Evolutionary conservation across 2,888 invertebrate species (phyloP).

Genomic region (Euplexia lucipara): DNA sequence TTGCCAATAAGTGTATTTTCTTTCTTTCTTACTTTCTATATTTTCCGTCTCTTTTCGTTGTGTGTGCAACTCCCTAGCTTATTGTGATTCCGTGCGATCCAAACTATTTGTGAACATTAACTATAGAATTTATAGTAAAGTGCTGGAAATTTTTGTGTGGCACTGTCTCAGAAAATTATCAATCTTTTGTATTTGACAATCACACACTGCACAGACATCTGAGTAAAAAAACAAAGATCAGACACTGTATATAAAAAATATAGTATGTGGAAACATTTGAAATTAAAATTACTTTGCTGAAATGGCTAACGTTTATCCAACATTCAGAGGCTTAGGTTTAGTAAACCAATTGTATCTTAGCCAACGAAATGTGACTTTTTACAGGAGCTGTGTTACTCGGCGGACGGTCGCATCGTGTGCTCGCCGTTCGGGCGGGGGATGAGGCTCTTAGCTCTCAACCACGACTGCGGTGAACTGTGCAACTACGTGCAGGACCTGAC

Average conservation of each 20-base stretch:
- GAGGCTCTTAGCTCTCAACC: slow-evolving; percentile 95
- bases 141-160: neutral
- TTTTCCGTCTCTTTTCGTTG: no score
- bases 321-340: neutral
- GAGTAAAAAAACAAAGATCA: no score
- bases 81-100: no score
- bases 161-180: neutral
- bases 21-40: no score
- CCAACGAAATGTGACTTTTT: neutral
- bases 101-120: neutral
- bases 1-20: no score
- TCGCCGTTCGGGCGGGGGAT: slow-evolving; percentile 97
- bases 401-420: slow-evolving; percentile 97
- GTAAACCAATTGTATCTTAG: neutral
- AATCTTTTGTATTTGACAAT: no score
- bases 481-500: slow-evolving; percentile 85
- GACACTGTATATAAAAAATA: no score
- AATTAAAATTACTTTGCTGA: no score
- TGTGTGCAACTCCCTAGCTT: no score
- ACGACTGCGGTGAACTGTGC: slow-evolving; percentile 94
- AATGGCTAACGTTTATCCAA: no score
- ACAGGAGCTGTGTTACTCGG: slow-evolving; percentile 96
- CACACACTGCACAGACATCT: no score
- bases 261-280: no score
- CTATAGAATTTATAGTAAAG: neutral